Percentiles rank a stretch among this genome's conserved stretches.
phyloP scores from a whole-genome alignment of 2,888 invertebrate species.

The Lepidochrysops patricia region DNA sequence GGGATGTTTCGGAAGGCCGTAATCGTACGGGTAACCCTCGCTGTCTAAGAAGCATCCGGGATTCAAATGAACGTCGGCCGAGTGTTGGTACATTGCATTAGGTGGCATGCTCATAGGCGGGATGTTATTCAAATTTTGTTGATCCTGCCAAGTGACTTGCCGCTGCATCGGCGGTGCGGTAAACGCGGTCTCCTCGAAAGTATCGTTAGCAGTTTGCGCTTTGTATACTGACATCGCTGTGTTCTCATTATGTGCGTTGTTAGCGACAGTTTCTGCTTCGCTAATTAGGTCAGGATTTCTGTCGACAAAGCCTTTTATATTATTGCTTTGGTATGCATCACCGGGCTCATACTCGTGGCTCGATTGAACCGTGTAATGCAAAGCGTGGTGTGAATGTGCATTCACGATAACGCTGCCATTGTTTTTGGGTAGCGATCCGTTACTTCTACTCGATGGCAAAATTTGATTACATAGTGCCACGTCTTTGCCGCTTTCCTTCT shows the following conservation, averaged over 20 bases:
- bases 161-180: conserved; percentile 57
- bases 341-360: conserved; percentile 74
- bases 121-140: conserved; percentile 48
- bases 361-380: conserved; percentile 66
- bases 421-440: conserved; percentile 70
- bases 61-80: conserved; percentile 83
- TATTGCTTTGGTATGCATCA: conserved; percentile 63
- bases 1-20: conserved; percentile 80
- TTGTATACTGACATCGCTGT: conserved; percentile 62
- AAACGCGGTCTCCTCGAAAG: conserved; percentile 61
- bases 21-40: conserved; percentile 87
- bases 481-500: conserved; percentile 76
- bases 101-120: conserved; percentile 60
- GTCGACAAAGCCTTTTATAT: conserved; percentile 73
- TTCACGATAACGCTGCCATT: conserved; percentile 71
- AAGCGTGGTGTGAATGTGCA: conserved; percentile 74
- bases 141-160: conserved; percentile 74
- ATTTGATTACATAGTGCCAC: conserved; percentile 76
- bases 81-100: conserved; percentile 76
- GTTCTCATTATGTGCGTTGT: conserved; percentile 65
- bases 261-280: conserved; percentile 79
- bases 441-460: conserved; percentile 52
- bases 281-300: conserved; percentile 87
- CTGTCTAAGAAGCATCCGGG: conserved; percentile 84
- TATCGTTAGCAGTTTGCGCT: conserved; percentile 51